Conservation (phyloP, 2,113 vertebrate genomes). For the Redunca redunca region DNA sequence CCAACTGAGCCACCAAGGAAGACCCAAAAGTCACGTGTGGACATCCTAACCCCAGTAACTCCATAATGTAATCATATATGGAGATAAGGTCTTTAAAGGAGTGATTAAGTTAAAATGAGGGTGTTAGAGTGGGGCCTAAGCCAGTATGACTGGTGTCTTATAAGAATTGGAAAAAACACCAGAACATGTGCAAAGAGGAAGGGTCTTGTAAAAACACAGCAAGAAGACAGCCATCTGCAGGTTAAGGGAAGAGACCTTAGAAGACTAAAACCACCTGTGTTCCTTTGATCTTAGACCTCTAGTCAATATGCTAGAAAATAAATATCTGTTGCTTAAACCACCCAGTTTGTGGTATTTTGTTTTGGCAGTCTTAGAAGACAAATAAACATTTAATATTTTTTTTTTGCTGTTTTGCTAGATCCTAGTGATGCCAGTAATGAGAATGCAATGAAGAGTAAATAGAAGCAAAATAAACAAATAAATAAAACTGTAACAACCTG, state of each 20-base stretch:
- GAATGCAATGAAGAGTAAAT: neutral
- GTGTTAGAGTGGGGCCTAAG: neutral
- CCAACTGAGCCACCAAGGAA: neutral
- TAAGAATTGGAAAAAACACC: neutral
- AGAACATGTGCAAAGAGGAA: neutral
- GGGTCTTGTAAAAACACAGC: neutral
- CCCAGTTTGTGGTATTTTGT: neutral
- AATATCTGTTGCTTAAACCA: neutral
- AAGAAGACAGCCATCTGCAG: neutral
- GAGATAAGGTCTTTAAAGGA: neutral
- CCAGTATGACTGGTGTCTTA: neutral
- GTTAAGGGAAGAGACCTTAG: neutral
- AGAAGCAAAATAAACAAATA: neutral
- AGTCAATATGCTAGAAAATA: neutral
- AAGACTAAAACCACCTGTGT: neutral
- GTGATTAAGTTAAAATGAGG: neutral
- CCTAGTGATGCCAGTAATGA: neutral
- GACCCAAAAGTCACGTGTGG: neutral
- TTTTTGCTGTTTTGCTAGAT: neutral
- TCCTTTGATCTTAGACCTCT: neutral
- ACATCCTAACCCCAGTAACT: neutral
- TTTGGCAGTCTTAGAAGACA: neutral
- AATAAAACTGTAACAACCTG: neutral
- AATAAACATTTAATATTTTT: neutral
- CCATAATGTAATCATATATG: neutral